Percentiles rank a stretch among this genome's conserved stretches.
These are phyloP conservation scores for Drosophila aldrichi DNA, from an alignment of 2,888 invertebrate genomes.

Conservation along the genomic window DNA sequence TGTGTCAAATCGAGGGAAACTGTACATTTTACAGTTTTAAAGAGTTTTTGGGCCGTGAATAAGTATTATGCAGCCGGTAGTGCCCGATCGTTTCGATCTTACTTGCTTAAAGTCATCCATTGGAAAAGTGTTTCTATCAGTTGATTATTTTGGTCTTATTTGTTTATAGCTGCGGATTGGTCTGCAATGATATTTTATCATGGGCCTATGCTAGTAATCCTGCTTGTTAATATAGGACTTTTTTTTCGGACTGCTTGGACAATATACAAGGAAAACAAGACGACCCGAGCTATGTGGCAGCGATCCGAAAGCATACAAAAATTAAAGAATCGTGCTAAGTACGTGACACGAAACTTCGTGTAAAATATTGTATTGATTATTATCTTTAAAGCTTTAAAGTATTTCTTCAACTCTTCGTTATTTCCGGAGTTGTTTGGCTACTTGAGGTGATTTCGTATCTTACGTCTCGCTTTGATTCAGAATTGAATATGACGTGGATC, in stretches of 20 bases:
- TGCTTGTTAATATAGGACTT: neutral
- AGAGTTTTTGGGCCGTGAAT: too few relatives aligned
- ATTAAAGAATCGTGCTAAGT: neutral
- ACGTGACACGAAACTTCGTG: neutral
- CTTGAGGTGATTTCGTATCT: conserved; percentile 5
- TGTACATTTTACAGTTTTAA: too few relatives aligned
- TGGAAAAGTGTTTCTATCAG: too few relatives aligned
- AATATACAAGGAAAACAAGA: conserved; percentile 5
- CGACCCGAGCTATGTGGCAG: neutral
- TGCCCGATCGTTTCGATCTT: too few relatives aligned
- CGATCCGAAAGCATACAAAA: neutral
- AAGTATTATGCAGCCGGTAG: too few relatives aligned
- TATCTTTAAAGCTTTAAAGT: neutral
- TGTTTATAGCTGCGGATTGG: neutral
- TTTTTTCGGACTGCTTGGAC: neutral
- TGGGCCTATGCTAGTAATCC: neutral
- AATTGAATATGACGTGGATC: neutral
- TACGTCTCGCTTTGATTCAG: neutral
- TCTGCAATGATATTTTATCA: conserved; percentile 8
- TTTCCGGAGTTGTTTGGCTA: neutral
- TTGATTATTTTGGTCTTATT: too few relatives aligned
- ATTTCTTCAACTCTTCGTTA: neutral
- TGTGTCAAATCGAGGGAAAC: too few relatives aligned
- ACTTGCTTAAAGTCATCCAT: too few relatives aligned
- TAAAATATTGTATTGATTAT: neutral